Conservation (phyloP, 2,888 invertebrate species). For the Exephanes ischioxanthus region DNA sequence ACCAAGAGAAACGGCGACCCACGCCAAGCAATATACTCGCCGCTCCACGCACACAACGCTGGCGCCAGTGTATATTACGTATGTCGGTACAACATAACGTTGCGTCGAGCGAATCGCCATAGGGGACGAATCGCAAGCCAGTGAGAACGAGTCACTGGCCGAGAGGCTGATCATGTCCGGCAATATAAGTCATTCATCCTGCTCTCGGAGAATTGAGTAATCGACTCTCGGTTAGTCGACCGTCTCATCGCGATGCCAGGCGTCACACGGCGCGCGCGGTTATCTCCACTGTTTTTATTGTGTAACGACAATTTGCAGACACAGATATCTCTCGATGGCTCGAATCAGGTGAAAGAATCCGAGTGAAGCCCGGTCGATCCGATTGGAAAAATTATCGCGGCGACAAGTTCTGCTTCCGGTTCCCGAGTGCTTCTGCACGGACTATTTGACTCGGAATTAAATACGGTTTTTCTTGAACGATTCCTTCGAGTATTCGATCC, state of each 20-base stretch:
- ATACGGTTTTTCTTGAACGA: no score
- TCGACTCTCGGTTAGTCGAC: slow-evolving; percentile 15
- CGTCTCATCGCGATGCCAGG: background rate
- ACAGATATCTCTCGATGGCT: background rate
- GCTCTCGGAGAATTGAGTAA: slow-evolving; percentile 47
- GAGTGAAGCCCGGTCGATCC: background rate
- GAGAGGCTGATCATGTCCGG: slow-evolving; percentile 47
- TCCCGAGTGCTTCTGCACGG: background rate
- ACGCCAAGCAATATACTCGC: slow-evolving; percentile 53
- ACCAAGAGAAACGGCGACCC: slow-evolving; percentile 72
- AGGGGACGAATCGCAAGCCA: slow-evolving; percentile 34
- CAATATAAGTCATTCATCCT: slow-evolving; percentile 55
- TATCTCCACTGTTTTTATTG: background rate
- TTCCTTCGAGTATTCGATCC: no score
- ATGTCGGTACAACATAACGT: background rate
- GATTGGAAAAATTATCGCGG: background rate
- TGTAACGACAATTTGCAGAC: background rate
- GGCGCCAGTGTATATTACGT: background rate
- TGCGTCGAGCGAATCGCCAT: slow-evolving; percentile 21
- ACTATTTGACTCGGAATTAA: no score
- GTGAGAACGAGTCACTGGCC: slow-evolving; percentile 33
- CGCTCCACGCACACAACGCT: slow-evolving; percentile 14
- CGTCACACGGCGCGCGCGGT: background rate
- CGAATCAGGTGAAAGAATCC: background rate
- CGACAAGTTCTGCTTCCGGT: background rate